Percentiles rank a stretch among this genome's conserved stretches.
Evolutionary conservation across 2,888 invertebrate species (phyloP).

Genomic region (Ornithoptera priamus): DNA sequence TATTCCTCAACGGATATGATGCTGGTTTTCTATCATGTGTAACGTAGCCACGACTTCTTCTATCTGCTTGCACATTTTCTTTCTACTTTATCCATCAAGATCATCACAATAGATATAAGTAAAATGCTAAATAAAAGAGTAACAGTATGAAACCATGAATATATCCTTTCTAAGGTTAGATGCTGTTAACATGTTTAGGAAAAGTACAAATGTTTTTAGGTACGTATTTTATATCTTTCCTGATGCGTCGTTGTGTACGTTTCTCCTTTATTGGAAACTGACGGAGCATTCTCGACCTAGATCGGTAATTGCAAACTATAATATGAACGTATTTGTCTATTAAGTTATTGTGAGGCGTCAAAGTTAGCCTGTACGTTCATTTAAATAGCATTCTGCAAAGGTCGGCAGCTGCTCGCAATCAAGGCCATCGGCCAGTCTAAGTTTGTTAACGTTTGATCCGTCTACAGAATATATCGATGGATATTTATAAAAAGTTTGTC

Average conservation of each 20-base stretch:
- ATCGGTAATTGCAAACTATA: slow-evolving; percentile 18
- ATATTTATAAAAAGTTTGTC: neutral
- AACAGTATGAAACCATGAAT: neutral
- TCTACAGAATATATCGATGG: neutral
- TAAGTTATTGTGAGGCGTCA: slow-evolving; percentile 25
- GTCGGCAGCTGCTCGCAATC: slow-evolving; percentile 57
- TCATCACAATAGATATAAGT: too few relatives aligned
- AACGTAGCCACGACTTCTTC: too few relatives aligned
- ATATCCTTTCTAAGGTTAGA: neutral
- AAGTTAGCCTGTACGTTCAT: slow-evolving; percentile 34
- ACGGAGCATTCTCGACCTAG: slow-evolving; percentile 19
- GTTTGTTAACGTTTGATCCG: slow-evolving; percentile 35
- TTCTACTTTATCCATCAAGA: too few relatives aligned
- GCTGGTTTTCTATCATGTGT: too few relatives aligned
- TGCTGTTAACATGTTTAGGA: neutral
- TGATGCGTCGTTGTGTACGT: slow-evolving; percentile 4
- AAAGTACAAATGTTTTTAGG: slow-evolving; percentile 1
- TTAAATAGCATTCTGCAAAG: slow-evolving; percentile 43
- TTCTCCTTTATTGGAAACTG: slow-evolving; percentile 15
- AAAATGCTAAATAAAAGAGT: neutral
- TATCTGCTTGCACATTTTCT: too few relatives aligned
- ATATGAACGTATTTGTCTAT: slow-evolving; percentile 9
- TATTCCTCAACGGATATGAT: too few relatives aligned
- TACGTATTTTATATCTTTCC: slow-evolving; percentile 16
- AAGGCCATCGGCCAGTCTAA: slow-evolving; percentile 45